Conservation (phyloP, 1,140 invertebrate genomes). For the Rhynchophorus ferrugineus region DNA sequence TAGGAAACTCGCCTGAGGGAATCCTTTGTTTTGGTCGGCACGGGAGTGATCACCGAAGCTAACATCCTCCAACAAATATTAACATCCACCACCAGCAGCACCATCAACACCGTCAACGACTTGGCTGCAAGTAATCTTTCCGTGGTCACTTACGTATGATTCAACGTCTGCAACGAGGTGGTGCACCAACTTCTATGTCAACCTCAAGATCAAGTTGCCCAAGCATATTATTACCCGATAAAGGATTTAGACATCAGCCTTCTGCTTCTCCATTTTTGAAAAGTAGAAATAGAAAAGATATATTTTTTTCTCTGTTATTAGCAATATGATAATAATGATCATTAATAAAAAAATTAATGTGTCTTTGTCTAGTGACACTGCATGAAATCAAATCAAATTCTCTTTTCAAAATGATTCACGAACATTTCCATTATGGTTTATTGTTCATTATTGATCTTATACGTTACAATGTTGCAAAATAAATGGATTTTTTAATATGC, state of each 20-base stretch:
- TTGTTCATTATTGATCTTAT: no score
- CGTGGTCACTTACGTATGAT: neutral
- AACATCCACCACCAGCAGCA: neutral
- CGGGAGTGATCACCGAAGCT: neutral
- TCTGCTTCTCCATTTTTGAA: neutral
- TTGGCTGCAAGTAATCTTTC: neutral
- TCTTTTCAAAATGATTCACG: no score
- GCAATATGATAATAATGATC: no score
- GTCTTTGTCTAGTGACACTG: no score
- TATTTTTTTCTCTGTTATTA: no score
- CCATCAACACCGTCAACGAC: neutral
- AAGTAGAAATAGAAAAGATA: no score
- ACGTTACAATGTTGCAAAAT: no score
- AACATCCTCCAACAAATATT: neutral
- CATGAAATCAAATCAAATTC: no score
- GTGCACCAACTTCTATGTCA: neutral
- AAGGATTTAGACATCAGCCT: neutral
- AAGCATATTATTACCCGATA: neutral
- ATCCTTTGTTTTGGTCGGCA: neutral
- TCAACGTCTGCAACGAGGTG: neutral
- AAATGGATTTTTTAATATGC: no score
- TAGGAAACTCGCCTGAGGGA: neutral
- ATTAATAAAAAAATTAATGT: no score
- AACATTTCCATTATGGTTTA: no score
- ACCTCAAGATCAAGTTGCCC: neutral